Conservation (phyloP, 1,140 invertebrate genomes). For the Trichogramma pretiosum region DNA sequence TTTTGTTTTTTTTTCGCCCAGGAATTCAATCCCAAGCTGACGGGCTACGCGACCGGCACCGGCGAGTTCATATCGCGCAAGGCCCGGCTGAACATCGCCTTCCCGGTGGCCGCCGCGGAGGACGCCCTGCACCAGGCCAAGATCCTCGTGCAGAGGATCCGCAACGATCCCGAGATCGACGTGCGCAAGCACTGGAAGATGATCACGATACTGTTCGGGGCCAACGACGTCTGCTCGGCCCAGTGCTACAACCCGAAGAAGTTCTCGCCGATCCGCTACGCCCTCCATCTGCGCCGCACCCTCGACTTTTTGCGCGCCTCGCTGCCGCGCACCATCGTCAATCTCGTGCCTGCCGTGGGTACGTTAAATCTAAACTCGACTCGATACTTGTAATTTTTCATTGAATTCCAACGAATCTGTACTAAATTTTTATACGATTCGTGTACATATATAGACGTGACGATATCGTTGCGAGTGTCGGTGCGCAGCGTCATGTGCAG, state of each 20-base stretch:
- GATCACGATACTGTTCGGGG: constrained; percentile 77
- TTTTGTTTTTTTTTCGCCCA: constrained; percentile 15
- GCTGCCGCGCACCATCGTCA: constrained; percentile 67
- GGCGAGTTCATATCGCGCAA: constrained; percentile 60
- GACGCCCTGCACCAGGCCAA: constrained; percentile 60
- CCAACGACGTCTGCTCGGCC: constrained; percentile 74
- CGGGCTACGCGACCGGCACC: constrained; percentile 60
- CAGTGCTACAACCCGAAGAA: constrained; percentile 57
- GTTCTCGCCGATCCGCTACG: constrained; percentile 54
- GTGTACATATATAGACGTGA: constrained; percentile 51
- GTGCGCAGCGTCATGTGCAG: constrained; percentile 56
- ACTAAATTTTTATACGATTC: constrained; percentile 1
- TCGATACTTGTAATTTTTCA: background rate
- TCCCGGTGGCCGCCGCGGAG: constrained; percentile 61
- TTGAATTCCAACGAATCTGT: background rate
- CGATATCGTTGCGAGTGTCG: constrained; percentile 55
- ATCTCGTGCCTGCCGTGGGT: constrained; percentile 68
- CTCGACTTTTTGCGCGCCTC: constrained; percentile 58
- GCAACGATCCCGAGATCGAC: constrained; percentile 53
- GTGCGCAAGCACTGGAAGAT: constrained; percentile 67
- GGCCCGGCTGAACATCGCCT: constrained; percentile 60
- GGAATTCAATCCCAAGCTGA: constrained; percentile 58
- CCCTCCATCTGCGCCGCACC: constrained; percentile 53
- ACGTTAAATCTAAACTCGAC: too few species aligned
- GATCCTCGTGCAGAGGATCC: constrained; percentile 62